phyloP scores from a whole-genome alignment of 2,797 vertebrate species.

The Diplodus sargus region DNA sequence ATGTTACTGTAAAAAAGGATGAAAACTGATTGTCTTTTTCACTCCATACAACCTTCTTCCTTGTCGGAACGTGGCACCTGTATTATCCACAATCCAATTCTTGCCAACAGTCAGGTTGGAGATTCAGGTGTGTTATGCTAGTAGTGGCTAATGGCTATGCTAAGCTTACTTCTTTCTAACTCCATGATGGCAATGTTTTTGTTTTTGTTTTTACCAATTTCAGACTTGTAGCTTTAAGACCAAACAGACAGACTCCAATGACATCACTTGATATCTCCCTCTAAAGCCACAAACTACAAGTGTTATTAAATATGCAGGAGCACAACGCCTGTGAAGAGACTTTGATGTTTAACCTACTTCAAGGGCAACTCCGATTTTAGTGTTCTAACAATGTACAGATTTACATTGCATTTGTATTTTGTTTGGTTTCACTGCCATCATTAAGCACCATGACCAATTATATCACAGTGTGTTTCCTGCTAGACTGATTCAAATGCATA shows the following conservation, averaged over 20 bases:
- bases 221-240: not conserved
- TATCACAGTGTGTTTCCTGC: not conserved
- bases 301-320: too few species aligned
- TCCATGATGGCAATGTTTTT: too few species aligned
- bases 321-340: not conserved
- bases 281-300: not conserved
- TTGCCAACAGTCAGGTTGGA: not conserved
- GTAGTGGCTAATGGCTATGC: not conserved
- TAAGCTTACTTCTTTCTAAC: not conserved
- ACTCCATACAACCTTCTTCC: not conserved
- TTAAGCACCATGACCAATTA: not conserved
- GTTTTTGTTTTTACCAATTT: not conserved
- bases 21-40: not conserved
- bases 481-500: conserved; percentile 8
- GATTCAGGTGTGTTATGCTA: not conserved
- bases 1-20: too few species aligned
- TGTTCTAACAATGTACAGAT: not conserved
- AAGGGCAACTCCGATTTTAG: too few species aligned
- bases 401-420: not conserved
- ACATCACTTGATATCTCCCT: not conserved
- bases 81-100: too few species aligned
- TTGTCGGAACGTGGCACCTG: too few species aligned
- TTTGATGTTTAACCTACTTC: not conserved
- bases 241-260: not conserved
- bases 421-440: not conserved